These are phyloP conservation scores for Tachysurus fulvidraco DNA, from an alignment of 2,113 vertebrate genomes.

Conservation along the genomic window DNA sequence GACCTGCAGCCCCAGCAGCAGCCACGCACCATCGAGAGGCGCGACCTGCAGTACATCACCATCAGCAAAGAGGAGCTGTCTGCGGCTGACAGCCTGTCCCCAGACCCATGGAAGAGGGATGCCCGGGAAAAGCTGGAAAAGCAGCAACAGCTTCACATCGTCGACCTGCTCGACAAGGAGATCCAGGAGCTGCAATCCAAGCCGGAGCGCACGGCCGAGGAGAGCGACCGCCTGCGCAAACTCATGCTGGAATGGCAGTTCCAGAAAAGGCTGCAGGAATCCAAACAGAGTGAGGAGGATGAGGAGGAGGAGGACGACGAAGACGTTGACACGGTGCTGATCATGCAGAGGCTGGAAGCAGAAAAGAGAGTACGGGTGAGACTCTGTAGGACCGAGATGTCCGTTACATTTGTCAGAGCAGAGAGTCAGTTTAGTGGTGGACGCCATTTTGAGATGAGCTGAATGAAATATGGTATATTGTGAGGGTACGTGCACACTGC, in stretches of 20 bases:
- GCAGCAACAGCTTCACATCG: slow-evolving; percentile 96
- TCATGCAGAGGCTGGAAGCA: slow-evolving; percentile 96
- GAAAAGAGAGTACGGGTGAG: slow-evolving; percentile 98
- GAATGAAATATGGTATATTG: not conserved
- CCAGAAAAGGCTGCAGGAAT: slow-evolving; percentile 95
- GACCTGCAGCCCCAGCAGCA: slow-evolving; percentile 96
- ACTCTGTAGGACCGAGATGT: slow-evolving; percentile 22
- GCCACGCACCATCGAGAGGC: slow-evolving; percentile 92
- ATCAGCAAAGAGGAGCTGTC: slow-evolving; percentile 90
- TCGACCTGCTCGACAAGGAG: slow-evolving; percentile 94
- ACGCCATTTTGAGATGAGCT: not conserved
- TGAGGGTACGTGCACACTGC: slow-evolving; percentile 12
- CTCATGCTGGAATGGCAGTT: slow-evolving; percentile 99
- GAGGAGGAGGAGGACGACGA: slow-evolving; percentile 98
- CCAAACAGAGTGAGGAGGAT: slow-evolving; percentile 92
- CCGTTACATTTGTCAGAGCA: not conserved
- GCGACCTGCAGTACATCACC: slow-evolving; percentile 94
- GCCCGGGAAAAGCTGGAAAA: slow-evolving; percentile 97
- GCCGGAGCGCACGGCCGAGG: slow-evolving; percentile 86
- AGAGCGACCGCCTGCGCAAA: slow-evolving; percentile 91
- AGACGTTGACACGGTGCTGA: slow-evolving; percentile 91
- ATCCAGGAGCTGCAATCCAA: slow-evolving; percentile 94
- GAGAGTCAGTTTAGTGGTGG: not conserved
- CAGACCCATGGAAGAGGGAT: slow-evolving; percentile 96
- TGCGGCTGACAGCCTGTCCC: slow-evolving; percentile 90